Base-by-base conservation (phyloP, 2,113 vertebrate genomes). In the Chrysemys picta region DNA sequence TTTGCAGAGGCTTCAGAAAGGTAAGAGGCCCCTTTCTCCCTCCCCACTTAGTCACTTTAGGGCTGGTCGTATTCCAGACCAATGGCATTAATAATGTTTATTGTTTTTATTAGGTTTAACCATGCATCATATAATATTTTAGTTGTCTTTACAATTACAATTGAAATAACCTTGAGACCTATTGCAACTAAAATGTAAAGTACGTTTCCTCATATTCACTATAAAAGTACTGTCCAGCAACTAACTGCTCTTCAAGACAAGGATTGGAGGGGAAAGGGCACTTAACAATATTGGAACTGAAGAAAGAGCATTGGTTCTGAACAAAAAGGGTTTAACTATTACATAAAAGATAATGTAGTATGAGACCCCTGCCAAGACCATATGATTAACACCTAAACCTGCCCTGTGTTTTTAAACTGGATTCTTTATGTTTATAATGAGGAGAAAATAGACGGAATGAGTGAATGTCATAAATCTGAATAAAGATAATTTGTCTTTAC, bases 101-200 rank as follows among this genome's bases (percentile, higher is more conserved):
- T 82, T 84, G n/a, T 94, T 93, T 47, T 88, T 78, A 57, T 53
- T 29, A 90, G 75, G 10, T 81, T 87, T 89, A 82, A 90, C 31
- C 35, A 85, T 53, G n/a, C 14, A 4, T 53, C 16, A 2, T 49
- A 6, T 35, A 86, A n/a, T 2, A n/a, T 53, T 93, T 82, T 2
- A 2, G 84, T 4, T n/a, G 2, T 31, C 4, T 81, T 91, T 93
- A 24, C 82, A 29, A 22, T 85, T 84, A 78, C 10, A 14, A 47
- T 88, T 82, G 42, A 91, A 94, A 79, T 84, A 7, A 25, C 54
- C 69, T 93, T 87, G 24, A 69, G 12, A 19, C 9, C 10, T 22
- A 17, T 10, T 21, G 21, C 49, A 45, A 22, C 5, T 52, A 78
- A 88, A 91, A 72, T 85, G 24, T 4, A 45, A 10, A 83, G 8